Evolutionary conservation across 2,113 vertebrate species (phyloP).

Genomic region (Etia nguti): DNA sequence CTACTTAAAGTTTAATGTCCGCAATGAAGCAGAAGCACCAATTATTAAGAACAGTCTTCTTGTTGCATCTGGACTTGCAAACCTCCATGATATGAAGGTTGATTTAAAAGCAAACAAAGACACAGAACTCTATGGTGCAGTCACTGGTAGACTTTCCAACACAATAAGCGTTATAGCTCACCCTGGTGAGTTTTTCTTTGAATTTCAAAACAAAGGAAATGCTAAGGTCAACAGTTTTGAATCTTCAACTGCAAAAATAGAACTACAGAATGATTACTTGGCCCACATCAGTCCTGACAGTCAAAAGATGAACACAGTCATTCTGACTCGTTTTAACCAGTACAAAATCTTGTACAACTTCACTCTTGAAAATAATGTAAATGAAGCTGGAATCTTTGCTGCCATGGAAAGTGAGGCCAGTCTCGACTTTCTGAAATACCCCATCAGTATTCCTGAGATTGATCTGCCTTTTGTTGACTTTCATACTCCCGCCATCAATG

Average conservation of each 20-base stretch:
- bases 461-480: slow-evolving; percentile 69
- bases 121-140: slow-evolving; percentile 72
- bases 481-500: slow-evolving; percentile 71
- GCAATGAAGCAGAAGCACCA: slow-evolving; percentile 75
- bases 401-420: slow-evolving; percentile 81
- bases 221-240: slow-evolving; percentile 77
- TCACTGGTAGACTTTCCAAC: slow-evolving; percentile 80
- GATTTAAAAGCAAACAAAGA: slow-evolving; percentile 77
- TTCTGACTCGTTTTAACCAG: slow-evolving; percentile 80
- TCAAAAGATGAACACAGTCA: slow-evolving; percentile 78
- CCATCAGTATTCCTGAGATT: slow-evolving; percentile 81
- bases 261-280: slow-evolving; percentile 83
- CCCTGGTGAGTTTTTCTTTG: slow-evolving; percentile 69
- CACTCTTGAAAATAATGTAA: slow-evolving; percentile 74
- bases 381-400: slow-evolving; percentile 68
- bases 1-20: slow-evolving; percentile 69
- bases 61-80: slow-evolving; percentile 67
- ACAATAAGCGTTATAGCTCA: slow-evolving; percentile 63
- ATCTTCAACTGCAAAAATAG: slow-evolving; percentile 79
- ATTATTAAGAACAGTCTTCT: slow-evolving; percentile 74
- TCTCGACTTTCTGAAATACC: slow-evolving; percentile 81
- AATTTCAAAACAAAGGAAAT: slow-evolving; percentile 81
- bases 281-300: slow-evolving; percentile 69
- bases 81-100: slow-evolving; percentile 68
- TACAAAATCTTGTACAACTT: slow-evolving; percentile 81